Base-by-base conservation (phyloP, 2,888 invertebrate species). In the Prenolepis imparis region DNA sequence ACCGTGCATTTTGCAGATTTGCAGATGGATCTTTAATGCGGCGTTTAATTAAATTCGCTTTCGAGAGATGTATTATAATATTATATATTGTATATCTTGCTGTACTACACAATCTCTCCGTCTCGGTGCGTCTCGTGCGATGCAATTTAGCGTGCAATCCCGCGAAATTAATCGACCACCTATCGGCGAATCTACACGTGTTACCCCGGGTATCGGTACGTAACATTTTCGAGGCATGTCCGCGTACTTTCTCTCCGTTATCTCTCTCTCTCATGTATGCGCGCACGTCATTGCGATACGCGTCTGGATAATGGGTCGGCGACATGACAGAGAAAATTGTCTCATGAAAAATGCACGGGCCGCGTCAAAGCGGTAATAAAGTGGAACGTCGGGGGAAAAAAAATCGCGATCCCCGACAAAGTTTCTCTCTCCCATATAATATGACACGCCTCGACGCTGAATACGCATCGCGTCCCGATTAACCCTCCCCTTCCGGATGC, bases 241-340 rank as follows among this genome's bases (percentile, higher is more conserved):
- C 88, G 59, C 83, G 67, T 83, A 87, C 85, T 89, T 88, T 91
- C 90, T 77, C 88, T 74, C 87, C 82, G 85, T 85, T 88, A 87
- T 86, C 74, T 86, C 55, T 67, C 44, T 36, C 18, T 52, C 52
- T 61, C 39, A 36, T 52, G n/a, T 66, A 41, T 8, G 44, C 44
- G 57, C 67, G 78, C 66, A 52, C 81, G 59, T 70, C 81, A 75
- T 61, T 83, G 86, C 84, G 86, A 91, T 87, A 90, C 86, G 84
- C 85, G 90, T 77, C 87, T 8, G 78, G 87, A 91, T 91, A 92
- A 93, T 91, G 88, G 89, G 83, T 73, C 84, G 86, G 87, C 87
- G 88, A 85, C 93, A 92, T 93, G 93, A 88, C 89, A 92, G 87
- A 90, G 90, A 88, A 92, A 92, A 92, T 91, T 91, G 90, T 93